phyloP scores from a whole-genome alignment of 2,888 invertebrate genomes.

The Masnerella sp. region DNA sequence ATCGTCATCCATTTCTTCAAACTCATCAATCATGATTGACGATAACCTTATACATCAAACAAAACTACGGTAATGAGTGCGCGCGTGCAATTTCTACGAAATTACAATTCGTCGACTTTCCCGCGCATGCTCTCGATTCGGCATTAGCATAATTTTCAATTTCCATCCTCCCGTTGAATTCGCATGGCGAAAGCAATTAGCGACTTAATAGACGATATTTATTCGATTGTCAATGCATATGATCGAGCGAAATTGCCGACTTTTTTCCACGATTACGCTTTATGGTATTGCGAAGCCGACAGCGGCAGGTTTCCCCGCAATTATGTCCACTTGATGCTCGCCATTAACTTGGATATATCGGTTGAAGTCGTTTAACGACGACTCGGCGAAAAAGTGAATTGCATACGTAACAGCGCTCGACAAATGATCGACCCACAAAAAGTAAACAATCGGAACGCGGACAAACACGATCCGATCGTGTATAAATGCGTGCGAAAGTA shows the following conservation, averaged over 20 bases:
- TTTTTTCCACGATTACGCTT: constrained; percentile 24
- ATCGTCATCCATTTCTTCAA: too few relatives aligned
- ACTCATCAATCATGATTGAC: too few relatives aligned
- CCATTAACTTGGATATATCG: constrained; percentile 32
- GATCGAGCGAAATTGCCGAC: constrained; percentile 5
- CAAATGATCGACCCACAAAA: constrained; percentile 31
- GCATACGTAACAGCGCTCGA: constrained; percentile 27
- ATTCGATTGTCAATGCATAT: constrained; percentile 9
- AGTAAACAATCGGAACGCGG: background rate
- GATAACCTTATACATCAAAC: too few relatives aligned
- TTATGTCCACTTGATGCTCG: constrained; percentile 29
- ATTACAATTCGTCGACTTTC: constrained; percentile 17
- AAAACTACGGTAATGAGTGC: too few relatives aligned
- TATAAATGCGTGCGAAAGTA: too few relatives aligned
- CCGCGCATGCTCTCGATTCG: background rate
- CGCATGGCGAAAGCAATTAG: constrained; percentile 2
- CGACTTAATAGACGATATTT: constrained; percentile 2
- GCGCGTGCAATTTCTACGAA: too few relatives aligned
- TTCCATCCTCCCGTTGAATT: background rate
- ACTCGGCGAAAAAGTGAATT: constrained; percentile 27
- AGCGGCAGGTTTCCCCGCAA: constrained; percentile 27
- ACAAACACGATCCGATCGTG: background rate
- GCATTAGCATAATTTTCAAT: constrained; percentile 15
- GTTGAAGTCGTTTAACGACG: constrained; percentile 13
- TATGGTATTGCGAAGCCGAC: constrained; percentile 31